Percentiles rank a stretch among this genome's conserved stretches.
phyloP scores from a whole-genome alignment of 1,140 invertebrate species.

The Oryzaephilus surinamensis region DNA sequence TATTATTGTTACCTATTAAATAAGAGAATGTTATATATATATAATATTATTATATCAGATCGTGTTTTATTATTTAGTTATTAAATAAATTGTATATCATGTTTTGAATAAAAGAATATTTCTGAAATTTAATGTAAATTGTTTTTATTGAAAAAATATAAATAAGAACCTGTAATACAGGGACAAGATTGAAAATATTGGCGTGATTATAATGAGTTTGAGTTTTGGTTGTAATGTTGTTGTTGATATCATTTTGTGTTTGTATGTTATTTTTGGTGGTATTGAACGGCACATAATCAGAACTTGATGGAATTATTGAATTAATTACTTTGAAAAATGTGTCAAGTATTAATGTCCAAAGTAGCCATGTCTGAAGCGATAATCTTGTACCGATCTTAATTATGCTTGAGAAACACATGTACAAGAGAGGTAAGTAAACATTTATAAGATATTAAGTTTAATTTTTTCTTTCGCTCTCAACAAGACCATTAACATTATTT shows the following conservation, averaged over 20 bases:
- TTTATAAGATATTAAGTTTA: slow-evolving; percentile 4
- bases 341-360: slow-evolving; percentile 15
- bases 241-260: too few relatives aligned
- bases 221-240: too few relatives aligned
- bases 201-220: too few relatives aligned
- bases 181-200: not conserved
- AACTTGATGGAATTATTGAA: slow-evolving; percentile 11
- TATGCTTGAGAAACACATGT: slow-evolving; percentile 8
- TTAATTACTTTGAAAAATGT: slow-evolving; percentile 17
- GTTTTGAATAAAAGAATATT: slow-evolving; percentile 13
- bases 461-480: not conserved
- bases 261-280: too few relatives aligned
- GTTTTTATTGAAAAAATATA: slow-evolving; percentile 5
- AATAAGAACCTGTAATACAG: slow-evolving; percentile 1
- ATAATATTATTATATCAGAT: slow-evolving; percentile 4
- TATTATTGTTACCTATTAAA: slow-evolving; percentile 19
- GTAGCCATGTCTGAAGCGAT: slow-evolving; percentile 11
- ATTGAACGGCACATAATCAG: slow-evolving; percentile 3
- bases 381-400: slow-evolving; percentile 16
- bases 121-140: slow-evolving; percentile 7
- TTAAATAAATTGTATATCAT: slow-evolving; percentile 15
- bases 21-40: slow-evolving; percentile 11
- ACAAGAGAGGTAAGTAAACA: slow-evolving; percentile 8
- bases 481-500: not conserved
- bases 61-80: slow-evolving; percentile 5